These are phyloP conservation scores for Polietes domitor DNA, from an alignment of 2,888 invertebrate species.

Conservation along the genomic window DNA sequence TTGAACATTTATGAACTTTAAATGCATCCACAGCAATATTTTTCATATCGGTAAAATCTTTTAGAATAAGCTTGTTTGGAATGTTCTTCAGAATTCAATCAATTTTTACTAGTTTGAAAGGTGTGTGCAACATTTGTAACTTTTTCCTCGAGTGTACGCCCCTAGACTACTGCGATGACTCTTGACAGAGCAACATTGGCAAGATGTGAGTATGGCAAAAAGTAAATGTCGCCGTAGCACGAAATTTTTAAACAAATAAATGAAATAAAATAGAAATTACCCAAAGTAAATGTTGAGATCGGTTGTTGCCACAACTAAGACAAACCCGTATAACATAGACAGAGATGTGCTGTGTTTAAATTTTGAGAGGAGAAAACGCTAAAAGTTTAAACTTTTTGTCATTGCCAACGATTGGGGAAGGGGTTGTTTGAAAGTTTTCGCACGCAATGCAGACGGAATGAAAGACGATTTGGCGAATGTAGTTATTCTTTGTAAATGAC, in stretches of 20 bases:
- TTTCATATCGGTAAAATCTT: no score
- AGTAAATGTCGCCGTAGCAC: background rate
- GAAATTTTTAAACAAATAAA: background rate
- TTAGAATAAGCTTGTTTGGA: no score
- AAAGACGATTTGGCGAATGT: no score
- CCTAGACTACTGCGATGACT: background rate
- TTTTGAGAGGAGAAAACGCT: background rate
- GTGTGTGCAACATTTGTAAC: background rate
- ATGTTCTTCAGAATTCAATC: no score
- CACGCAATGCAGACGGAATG: no score
- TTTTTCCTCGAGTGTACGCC: background rate
- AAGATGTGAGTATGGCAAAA: background rate
- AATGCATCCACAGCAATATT: no score
- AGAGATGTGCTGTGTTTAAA: background rate
- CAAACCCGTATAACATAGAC: background rate
- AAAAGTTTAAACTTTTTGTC: background rate
- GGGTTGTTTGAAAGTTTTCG: background rate
- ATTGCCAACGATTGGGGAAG: background rate
- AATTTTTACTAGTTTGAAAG: no score
- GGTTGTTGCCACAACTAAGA: background rate
- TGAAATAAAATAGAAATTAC: constrained; percentile 26
- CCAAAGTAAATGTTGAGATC: background rate
- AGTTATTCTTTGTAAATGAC: constrained; percentile 5
- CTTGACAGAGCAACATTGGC: background rate
- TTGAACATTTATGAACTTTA: no score